Base-by-base conservation (phyloP, 1,140 invertebrate species). In the Heliconius hermathena region DNA sequence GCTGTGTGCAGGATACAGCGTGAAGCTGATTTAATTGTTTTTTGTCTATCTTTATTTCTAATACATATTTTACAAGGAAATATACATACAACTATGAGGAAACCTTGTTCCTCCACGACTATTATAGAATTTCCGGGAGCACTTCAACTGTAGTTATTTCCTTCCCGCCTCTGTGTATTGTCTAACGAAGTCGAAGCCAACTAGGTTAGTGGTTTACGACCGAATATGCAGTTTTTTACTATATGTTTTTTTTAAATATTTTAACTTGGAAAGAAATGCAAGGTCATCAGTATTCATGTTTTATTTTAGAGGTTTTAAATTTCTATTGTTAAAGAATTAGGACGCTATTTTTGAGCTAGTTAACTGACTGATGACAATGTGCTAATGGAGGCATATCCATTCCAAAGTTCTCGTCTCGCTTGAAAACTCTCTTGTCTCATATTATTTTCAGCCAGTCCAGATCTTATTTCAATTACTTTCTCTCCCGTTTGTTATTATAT, bases 291-390 rank as follows among this genome's bases (percentile, higher is more conserved):
- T 66, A 29, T 29, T 29, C 13, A 13, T 66, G 13, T 29, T 13
- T 13, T 66, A 26, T 22, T 66, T 66, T 29, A 16, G 8, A 66
- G 26, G 57, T 52, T 36, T 66, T 20, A 49, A 78, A 46, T 74
- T 71, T 46, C 73, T 73, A 46, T 78, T 79, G 29, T 71, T 38
- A 54, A 52, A 52, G 46, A 79, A 74, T 71, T 70, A 54, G 29
- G 6, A 36, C 54, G 18, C 38, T 49, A 26, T 52, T 77, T 74
- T 75, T 66, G 72, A 73, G 76, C 20, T 77, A 75, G 81, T 82
- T 83, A 60, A 70, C 70, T n/a, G 74, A 81, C 80, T 77, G 79
- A 70, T 66, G 76, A 86, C 85, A 88, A 85, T 84, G 85, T 83
- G 82, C 66, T 82, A 74, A 83, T 78, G 79, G 78, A 80, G 82